Evolutionary conservation across 2,888 invertebrate genomes (phyloP).

Genomic region (Pandemis corylana): DNA sequence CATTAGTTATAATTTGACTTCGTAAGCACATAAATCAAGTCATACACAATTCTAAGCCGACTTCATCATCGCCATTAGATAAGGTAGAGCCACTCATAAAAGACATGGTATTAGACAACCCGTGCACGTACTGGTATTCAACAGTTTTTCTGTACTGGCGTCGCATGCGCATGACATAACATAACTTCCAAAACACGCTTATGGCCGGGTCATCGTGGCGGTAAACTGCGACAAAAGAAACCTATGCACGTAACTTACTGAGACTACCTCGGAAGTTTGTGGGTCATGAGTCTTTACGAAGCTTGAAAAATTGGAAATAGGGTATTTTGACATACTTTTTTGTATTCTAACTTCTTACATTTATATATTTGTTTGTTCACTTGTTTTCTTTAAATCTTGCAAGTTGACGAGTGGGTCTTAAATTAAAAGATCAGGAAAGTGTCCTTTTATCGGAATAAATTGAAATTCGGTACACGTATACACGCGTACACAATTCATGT

Average conservation of each 20-base stretch:
- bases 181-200: constrained; percentile 32
- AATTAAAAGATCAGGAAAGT: too few relatives aligned
- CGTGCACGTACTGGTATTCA: constrained; percentile 22
- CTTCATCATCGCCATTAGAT: constrained; percentile 26
- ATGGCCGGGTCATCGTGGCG: constrained; percentile 41
- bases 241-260: constrained; percentile 27
- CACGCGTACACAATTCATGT: too few relatives aligned
- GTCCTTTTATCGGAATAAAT: too few relatives aligned
- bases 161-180: constrained; percentile 28
- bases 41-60: constrained; percentile 15
- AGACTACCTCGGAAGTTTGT: constrained; percentile 21
- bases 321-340: too few relatives aligned
- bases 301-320: background rate
- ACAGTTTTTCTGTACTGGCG: constrained; percentile 21
- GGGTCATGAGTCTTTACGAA: constrained; percentile 12
- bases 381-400: too few relatives aligned
- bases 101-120: constrained; percentile 30
- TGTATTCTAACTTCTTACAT: too few relatives aligned
- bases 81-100: constrained; percentile 20
- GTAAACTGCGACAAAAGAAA: constrained; percentile 44
- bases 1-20: background rate
- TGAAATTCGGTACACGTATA: too few relatives aligned
- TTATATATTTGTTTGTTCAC: too few relatives aligned
- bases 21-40: constrained; percentile 7
- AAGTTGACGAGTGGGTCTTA: too few relatives aligned